These are phyloP conservation scores for Araneus ventricosus DNA, from an alignment of 1,140 invertebrate genomes.

Conservation along the genomic window DNA sequence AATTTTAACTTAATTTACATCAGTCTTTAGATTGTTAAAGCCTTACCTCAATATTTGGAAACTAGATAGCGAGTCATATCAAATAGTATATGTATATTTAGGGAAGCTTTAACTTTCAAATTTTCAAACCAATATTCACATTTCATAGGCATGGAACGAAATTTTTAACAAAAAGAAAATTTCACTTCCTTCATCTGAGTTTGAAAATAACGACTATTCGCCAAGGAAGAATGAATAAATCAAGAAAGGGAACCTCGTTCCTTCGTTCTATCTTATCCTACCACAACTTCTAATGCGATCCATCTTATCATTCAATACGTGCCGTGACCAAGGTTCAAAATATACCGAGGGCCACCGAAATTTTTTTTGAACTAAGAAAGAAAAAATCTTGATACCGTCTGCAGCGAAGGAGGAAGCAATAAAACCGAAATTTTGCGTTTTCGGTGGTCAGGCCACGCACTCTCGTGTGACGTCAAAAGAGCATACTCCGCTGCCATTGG, in stretches of 20 bases:
- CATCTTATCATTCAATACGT: conserved; percentile 54
- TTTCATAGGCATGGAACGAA: neutral
- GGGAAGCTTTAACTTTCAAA: too few relatives aligned
- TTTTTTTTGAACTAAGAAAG: neutral
- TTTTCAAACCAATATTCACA: neutral
- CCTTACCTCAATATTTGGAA: too few relatives aligned
- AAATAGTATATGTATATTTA: too few relatives aligned
- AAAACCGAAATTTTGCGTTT: conserved; percentile 45
- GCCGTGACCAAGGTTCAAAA: conserved; percentile 45
- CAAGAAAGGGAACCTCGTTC: neutral
- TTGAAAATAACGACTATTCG: neutral
- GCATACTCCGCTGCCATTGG: conserved; percentile 17
- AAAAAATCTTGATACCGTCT: neutral
- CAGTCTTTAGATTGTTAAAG: too few relatives aligned
- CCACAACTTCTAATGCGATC: neutral
- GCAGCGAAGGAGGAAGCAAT: neutral
- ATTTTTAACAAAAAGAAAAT: neutral
- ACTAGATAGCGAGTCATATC: too few relatives aligned
- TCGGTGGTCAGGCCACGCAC: conserved; percentile 43
- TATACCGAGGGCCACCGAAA: neutral
- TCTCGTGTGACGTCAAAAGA: conserved; percentile 29
- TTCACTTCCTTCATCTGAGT: neutral
- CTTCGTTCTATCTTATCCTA: too few relatives aligned
- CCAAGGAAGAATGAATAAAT: neutral
- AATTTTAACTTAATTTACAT: too few relatives aligned